Evolutionary conservation across 2,888 invertebrate genomes (phyloP), one percentile per base, ranked within the genome.

Genomic region (Microdon myrmicae): DNA sequence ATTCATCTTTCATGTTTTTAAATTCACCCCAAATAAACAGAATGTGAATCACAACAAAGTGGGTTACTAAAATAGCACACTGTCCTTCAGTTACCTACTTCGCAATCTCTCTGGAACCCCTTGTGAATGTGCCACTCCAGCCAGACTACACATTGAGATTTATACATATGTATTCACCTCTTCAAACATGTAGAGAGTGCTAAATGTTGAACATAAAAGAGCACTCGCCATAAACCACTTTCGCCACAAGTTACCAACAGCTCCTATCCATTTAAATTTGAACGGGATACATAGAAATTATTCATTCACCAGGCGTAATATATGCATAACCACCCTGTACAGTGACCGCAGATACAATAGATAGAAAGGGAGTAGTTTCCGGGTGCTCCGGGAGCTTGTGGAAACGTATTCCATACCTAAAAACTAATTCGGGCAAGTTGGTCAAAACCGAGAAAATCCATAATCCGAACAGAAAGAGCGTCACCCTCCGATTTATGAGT

Each of bases 161-260:
- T n/a, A n/a, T n/a, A n/a, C n/a, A n/a, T n/a, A n/a, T n/a, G n/a
- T n/a, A n/a, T n/a, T n/a, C n/a, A n/a, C n/a, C n/a, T n/a, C n/a
- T n/a, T n/a, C n/a, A n/a, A n/a, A 17, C 20, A 28, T 22, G 25
- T 28, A 35, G 9, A 17, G 34, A 64, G 51, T 64, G 61, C 39
- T 39, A 64, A 54, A 64, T 64, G 56, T 64, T 37, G 37, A 64
- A 64, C 56, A 64, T 51, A 56, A 64, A 56, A 56, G 61, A 51
- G 56, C 56, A 64, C 61, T 64, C 14, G 56, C 44, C 51, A 56
- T 64, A 64, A 64, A 64, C 37, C 51, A 64, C 61, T 64, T 64
- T 64, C 56, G 51, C 61, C 61, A 26, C 64, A 56, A 64, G 51
- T 41, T 51, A 64, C n/a, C 49, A 39, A 20, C 48, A 58, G 34